These are phyloP conservation scores for Polypterus senegalus DNA, from an alignment of 2,113 vertebrate species.

Conservation along the genomic window DNA sequence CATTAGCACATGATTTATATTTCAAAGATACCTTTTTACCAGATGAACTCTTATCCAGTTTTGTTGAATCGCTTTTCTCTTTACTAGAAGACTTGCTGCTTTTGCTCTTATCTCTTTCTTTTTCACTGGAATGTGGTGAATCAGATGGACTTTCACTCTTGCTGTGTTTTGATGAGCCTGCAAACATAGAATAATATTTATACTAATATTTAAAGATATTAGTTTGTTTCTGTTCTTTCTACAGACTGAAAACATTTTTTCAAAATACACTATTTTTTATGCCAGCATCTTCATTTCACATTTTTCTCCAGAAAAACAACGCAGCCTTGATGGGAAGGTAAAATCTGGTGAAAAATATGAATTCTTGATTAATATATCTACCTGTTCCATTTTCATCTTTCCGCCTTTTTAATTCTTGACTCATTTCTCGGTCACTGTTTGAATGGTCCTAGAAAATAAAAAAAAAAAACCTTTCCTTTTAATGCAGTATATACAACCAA, in stretches of 20 bases:
- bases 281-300: no score
- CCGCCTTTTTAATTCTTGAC: conserved; percentile 68
- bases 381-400: conserved; percentile 81
- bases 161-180: conserved; percentile 81
- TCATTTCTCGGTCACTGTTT: conserved; percentile 69
- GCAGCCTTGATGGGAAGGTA: no score
- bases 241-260: neutral
- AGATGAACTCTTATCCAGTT: conserved; percentile 82
- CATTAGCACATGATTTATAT: neutral
- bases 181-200: conserved; percentile 7
- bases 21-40: conserved; percentile 75
- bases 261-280: no score
- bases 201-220: conserved; percentile 1
- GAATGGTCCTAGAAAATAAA: conserved; percentile 61
- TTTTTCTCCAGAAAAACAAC: no score
- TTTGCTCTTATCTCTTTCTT: conserved; percentile 87
- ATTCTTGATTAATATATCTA: conserved; percentile 30
- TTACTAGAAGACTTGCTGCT: conserved; percentile 88
- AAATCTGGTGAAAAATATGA: no score
- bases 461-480: neutral
- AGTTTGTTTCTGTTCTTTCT: neutral
- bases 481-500: neutral
- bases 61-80: conserved; percentile 84
- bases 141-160: conserved; percentile 88
- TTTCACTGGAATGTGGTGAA: conserved; percentile 72